Evolutionary conservation across 30 jellyfish, hydroid and myxozoan genomes (phyloP).

Genomic region (Sanderia malayensis): DNA sequence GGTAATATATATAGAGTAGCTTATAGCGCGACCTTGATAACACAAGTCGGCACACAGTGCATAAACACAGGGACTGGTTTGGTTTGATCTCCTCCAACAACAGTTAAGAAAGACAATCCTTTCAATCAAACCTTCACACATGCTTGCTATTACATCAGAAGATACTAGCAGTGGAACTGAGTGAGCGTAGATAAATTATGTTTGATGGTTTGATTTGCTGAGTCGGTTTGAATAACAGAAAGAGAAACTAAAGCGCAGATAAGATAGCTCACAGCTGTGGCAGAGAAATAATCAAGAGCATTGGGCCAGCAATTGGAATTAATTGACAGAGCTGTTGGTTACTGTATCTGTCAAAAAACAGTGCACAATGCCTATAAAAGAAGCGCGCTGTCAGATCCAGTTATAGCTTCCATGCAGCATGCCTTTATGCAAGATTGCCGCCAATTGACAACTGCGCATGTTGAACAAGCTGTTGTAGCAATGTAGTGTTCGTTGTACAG

Average conservation of each 20-base stretch:
- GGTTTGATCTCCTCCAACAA: not conserved
- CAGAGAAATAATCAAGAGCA: slow-evolving; percentile 29
- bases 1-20: too few relatives aligned
- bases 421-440: slow-evolving; percentile 36
- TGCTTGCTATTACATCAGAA: not conserved
- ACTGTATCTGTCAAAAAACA: slow-evolving; percentile 29
- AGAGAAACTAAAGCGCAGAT: slow-evolving; percentile 58
- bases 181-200: slow-evolving; percentile 35
- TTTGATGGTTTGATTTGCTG: slow-evolving; percentile 33
- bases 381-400: slow-evolving; percentile 47
- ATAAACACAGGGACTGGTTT: not conserved
- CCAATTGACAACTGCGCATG: slow-evolving; percentile 13
- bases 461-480: too few relatives aligned
- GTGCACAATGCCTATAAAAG: slow-evolving; percentile 28
- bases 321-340: slow-evolving; percentile 57
- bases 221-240: slow-evolving; percentile 66
- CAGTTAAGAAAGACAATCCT: too few relatives aligned
- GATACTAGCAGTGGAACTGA: slow-evolving; percentile 21
- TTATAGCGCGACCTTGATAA: not conserved
- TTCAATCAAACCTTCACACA: not conserved
- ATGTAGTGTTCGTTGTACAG: too few relatives aligned
- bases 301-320: not conserved
- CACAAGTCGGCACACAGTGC: not conserved
- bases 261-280: slow-evolving; percentile 59
- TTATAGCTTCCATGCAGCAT: slow-evolving; percentile 19